Percentiles rank a stretch among this genome's conserved stretches.
These are phyloP conservation scores for Drosophila nasuta DNA, from an alignment of 1,140 invertebrate genomes.

Conservation along the genomic window DNA sequence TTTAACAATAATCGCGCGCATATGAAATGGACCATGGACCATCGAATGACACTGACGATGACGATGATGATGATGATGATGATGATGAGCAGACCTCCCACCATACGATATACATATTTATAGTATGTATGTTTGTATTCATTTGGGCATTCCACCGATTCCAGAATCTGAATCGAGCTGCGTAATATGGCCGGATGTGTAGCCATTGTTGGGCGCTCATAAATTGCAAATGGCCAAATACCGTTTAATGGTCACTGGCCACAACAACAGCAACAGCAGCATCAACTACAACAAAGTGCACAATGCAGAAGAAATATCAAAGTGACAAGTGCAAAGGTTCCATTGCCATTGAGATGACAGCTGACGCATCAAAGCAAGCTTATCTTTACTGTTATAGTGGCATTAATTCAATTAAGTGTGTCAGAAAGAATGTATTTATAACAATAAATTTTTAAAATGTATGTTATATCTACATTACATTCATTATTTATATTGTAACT, in stretches of 20 bases:
- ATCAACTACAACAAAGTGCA: constrained; percentile 11
- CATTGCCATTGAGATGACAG: constrained; percentile 13
- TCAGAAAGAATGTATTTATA: no score
- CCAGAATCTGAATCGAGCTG: background rate
- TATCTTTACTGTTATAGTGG: background rate
- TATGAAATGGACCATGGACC: constrained; percentile 55
- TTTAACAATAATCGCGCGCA: constrained; percentile 70
- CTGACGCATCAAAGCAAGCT: background rate
- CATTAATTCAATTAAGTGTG: no score
- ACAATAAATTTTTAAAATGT: no score
- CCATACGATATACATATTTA: background rate
- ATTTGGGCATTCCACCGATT: constrained; percentile 2
- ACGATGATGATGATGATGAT: constrained; percentile 10
- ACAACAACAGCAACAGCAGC: constrained; percentile 40
- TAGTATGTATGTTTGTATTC: background rate
- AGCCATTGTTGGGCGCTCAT: constrained; percentile 62
- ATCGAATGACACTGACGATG: constrained; percentile 22
- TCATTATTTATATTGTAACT: no score
- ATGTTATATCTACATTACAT: no score
- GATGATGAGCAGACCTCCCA: background rate
- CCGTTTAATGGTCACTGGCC: constrained; percentile 72
- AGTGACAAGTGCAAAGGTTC: constrained; percentile 5
- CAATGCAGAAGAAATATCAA: constrained; percentile 17
- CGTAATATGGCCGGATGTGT: constrained; percentile 48
- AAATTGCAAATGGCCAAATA: constrained; percentile 78